A percentile compares a stretch with the other conserved stretches of the same genome.
Evolutionary conservation across 64 coral and sea anemone species (phyloP).

Genomic region (Acropora yongei): DNA sequence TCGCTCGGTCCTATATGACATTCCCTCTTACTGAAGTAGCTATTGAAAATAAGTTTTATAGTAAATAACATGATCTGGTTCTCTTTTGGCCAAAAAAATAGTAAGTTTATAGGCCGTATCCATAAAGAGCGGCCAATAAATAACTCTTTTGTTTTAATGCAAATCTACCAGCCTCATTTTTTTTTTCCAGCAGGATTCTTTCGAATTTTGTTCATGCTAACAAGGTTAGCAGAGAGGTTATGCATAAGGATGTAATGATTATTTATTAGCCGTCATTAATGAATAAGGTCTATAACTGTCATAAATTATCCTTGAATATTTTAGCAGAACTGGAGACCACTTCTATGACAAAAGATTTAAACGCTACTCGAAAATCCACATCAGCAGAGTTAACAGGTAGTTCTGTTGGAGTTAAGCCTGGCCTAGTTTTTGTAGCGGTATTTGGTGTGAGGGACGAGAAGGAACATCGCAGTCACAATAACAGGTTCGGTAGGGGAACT

Average conservation of each 20-base stretch:
- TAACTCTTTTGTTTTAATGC: too few species aligned
- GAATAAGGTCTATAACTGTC: background rate
- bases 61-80: too few species aligned
- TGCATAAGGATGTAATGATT: background rate
- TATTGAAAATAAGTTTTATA: too few species aligned
- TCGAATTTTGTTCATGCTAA: background rate
- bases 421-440: background rate
- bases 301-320: background rate
- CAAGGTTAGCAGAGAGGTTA: background rate
- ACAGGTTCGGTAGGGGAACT: background rate
- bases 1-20: too few species aligned
- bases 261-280: background rate
- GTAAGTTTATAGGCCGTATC: too few species aligned
- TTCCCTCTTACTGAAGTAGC: too few species aligned
- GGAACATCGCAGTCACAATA: background rate
- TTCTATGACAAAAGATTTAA: background rate
- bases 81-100: too few species aligned
- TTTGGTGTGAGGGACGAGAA: background rate
- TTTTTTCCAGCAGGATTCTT: too few species aligned
- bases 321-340: background rate
- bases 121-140: too few species aligned
- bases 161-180: too few species aligned
- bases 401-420: background rate
- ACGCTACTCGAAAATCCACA: background rate
- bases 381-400: background rate